Base-by-base conservation (phyloP, 92 coral and sea anemone species). In the Palythoa grandiflora region DNA sequence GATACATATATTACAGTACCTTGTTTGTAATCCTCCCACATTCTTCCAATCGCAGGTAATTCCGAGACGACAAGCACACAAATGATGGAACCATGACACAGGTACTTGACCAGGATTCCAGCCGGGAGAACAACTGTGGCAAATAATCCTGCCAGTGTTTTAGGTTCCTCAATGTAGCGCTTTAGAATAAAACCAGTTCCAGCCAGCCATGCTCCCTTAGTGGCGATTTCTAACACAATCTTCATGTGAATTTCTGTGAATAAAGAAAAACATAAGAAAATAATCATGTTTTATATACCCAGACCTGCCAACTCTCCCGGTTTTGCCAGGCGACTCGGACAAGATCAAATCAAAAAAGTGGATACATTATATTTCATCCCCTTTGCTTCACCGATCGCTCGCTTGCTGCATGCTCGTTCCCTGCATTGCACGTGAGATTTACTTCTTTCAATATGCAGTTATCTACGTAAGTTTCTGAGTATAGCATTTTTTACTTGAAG, bases 151-250 rank as follows among this genome's bases (percentile, higher is more conserved):
- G 77, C 88, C 38, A 94, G 81, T 51, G 93, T 89, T 52, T 80
- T 84, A 2, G 97, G 97, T 73, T 92, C 91, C 60, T 90, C 89
- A 28, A 88, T 90, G 89, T 94, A 94, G 38, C 91, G 89, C 74
- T 86, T 92, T 28, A 94, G 91, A 57, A 94, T 87, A 39, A 83
- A 94, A 21, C 92, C 93, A 51, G 93, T 83, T 35, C 97, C 97
- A 54, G 78, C 93, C 39, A 87, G 57, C 97, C 97, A 94, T 38
- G 95, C 95, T 35, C 93, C 95, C 60, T 71, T 89, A 13, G 92
- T 44, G 72, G 92, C 97, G 75, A 94, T 50, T 52, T 84, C 79
- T 21, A 92, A 6, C 37, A 38, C 37, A n/a, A 79, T 61, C 84
- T 61, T 61, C 84, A 79, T 60, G 37, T 79, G 84, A 19, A 79